A percentile compares a stretch with the other conserved stretches of the same genome.
Conservation (phyloP, 2,113 vertebrate species). For the Saiga tatarica region DNA sequence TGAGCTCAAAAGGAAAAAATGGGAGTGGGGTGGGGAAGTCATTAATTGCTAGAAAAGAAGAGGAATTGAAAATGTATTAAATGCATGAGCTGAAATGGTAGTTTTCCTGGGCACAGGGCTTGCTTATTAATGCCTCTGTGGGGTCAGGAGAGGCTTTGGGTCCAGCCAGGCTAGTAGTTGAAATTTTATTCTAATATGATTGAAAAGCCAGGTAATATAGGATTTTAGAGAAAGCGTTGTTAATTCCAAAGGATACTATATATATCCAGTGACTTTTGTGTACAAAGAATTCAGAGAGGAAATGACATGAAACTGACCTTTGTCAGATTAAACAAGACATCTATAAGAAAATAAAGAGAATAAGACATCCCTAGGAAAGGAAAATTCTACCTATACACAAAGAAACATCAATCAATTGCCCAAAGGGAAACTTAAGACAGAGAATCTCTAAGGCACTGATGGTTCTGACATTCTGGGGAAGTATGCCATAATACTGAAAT, state of each 20-base stretch:
- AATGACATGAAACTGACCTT: neutral
- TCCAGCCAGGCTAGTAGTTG: neutral
- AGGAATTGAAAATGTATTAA: neutral
- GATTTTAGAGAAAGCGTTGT: neutral
- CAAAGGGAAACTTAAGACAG: neutral
- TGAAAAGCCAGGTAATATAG: neutral
- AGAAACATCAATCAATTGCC: neutral
- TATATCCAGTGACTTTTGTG: neutral
- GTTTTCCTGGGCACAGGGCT: neutral
- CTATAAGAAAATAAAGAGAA: neutral
- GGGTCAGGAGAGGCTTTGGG: neutral
- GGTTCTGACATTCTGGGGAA: neutral
- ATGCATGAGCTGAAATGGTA: neutral
- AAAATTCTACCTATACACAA: neutral
- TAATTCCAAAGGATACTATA: neutral
- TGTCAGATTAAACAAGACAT: neutral
- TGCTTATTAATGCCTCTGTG: neutral
- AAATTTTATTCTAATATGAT: neutral
- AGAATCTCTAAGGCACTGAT: neutral
- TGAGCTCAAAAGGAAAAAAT: neutral
- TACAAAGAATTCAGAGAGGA: constrained; percentile 9
- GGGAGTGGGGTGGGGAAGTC: accelerated
- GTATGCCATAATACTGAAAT: neutral
- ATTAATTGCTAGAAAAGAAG: neutral
- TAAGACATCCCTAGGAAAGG: neutral